Evolutionary conservation across 2,113 vertebrate genomes (phyloP).

Genomic region (Pseudorasbora parva): DNA sequence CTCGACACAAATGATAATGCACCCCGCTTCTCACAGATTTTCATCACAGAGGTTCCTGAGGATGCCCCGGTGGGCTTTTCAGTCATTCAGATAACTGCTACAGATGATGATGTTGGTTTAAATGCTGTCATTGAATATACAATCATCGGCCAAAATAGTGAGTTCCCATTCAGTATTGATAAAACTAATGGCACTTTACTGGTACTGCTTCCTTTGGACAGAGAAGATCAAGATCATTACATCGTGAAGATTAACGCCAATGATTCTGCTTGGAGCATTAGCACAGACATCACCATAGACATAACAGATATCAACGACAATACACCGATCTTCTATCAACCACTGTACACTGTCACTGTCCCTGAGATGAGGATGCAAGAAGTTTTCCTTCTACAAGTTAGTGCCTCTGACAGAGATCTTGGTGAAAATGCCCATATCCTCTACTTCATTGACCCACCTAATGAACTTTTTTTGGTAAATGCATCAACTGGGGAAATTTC

Average conservation of each 20-base stretch:
- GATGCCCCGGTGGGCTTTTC: slow-evolving; percentile 69
- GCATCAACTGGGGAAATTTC: slow-evolving; percentile 69
- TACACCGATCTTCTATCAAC: slow-evolving; percentile 69
- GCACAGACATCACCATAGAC: slow-evolving; percentile 72
- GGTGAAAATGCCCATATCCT: slow-evolving; percentile 70
- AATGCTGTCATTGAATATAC: slow-evolving; percentile 70
- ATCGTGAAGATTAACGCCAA: slow-evolving; percentile 74
- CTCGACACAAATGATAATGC: slow-evolving; percentile 78
- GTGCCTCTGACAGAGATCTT: slow-evolving; percentile 70
- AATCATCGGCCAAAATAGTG: slow-evolving; percentile 60
- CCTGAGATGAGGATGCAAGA: slow-evolving; percentile 65
- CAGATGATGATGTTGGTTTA: slow-evolving; percentile 71
- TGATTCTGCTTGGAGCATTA: slow-evolving; percentile 77
- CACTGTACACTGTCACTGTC: slow-evolving; percentile 59
- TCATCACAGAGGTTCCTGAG: slow-evolving; percentile 68
- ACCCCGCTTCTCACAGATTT: slow-evolving; percentile 74
- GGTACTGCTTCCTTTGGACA: slow-evolving; percentile 66
- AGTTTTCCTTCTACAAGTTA: slow-evolving; percentile 69
- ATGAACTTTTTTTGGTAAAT: slow-evolving; percentile 74
- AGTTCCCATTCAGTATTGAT: slow-evolving; percentile 71
- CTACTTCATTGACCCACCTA: slow-evolving; percentile 70
- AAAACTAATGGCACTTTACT: slow-evolving; percentile 66
- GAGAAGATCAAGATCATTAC: slow-evolving; percentile 71
- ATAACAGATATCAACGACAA: slow-evolving; percentile 78
- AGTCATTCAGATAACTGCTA: slow-evolving; percentile 65